Evolutionary conservation across 2,113 vertebrate species (phyloP), one percentile per base, ranked within the genome.

Genomic region (Onychorhynchus coronatus): DNA sequence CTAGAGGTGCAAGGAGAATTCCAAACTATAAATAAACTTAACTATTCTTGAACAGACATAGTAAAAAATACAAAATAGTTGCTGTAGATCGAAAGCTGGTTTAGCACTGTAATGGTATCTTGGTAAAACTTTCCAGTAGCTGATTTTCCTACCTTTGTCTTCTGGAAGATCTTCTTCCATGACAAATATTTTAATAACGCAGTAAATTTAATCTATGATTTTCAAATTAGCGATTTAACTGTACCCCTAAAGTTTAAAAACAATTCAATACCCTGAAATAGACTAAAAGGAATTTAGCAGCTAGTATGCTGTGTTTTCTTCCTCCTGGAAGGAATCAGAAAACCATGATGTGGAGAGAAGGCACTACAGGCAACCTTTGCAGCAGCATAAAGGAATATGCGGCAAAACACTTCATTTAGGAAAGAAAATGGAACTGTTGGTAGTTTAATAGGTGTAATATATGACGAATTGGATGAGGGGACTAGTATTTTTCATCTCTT

Each of bases 401-500:
- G 61, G 46, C 37, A 74, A 12, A 50, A 39, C 35, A 8, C 15
- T 52, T 42, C 5, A 1, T 12, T 19, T 33, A 23, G 21, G 37
- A 70, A 35, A 81, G 37, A 70, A 35, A 81, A 33, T 5, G 2
- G 15, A 65, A 19, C 22, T 71, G 33, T 28, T n/a, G 41, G 13
- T 44, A 50, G 10, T 9, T 44, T 37, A 42, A 24, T 3, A 86
- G 62, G 19, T 41, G 1, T 11, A 37, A 62, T 4, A 14, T 3
- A 1, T 23, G 28, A 25, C 21, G 24, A 75, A 24, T 31, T 21
- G n/a, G 41, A 28, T 46, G 41, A 83, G 8, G 14, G 33, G 22
- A 89, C 28, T 33, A 19, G 56, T 11, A 44, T 33, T 88, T 92
- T 56, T 71, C 35, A 74, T 97, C 56, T 97, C 35, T 97, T 85